phyloP scores from a whole-genome alignment of 2,888 invertebrate genomes.

The Parnassius orleans region DNA sequence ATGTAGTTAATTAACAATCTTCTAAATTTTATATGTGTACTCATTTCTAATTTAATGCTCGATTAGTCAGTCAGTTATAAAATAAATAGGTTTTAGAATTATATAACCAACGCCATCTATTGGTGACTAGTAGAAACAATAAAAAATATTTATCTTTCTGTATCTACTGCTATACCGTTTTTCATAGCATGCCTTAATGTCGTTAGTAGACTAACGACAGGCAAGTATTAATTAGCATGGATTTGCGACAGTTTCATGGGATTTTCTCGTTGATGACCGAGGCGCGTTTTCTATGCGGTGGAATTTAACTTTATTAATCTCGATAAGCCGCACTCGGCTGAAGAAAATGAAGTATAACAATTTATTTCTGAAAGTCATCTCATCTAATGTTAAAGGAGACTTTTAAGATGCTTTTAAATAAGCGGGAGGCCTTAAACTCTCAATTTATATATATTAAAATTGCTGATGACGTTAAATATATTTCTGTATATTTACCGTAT shows the following conservation, averaged over 20 bases:
- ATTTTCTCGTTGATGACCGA: conserved; percentile 24
- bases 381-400: not conserved
- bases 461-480: too few relatives aligned
- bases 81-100: too few relatives aligned
- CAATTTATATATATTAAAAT: too few relatives aligned
- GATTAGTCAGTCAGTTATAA: too few relatives aligned
- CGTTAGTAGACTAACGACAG: conserved; percentile 11
- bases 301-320: conserved; percentile 25
- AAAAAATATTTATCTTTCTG: not conserved
- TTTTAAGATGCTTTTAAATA: not conserved
- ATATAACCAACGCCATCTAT: conserved; percentile 25
- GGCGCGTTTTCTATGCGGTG: conserved; percentile 16
- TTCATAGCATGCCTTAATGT: conserved; percentile 8
- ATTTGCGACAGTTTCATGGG: conserved; percentile 19
- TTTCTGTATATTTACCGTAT: too few relatives aligned
- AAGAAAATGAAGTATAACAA: conserved; percentile 5
- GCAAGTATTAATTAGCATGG: conserved; percentile 23
- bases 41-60: too few relatives aligned
- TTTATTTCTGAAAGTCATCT: conserved; percentile 8
- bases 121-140: conserved; percentile 16
- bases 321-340: conserved; percentile 15
- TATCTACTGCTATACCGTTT: not conserved
- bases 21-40: too few relatives aligned
- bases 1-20: too few relatives aligned
- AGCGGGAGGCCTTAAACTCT: too few relatives aligned